Evolutionary conservation across 2,888 invertebrate species (phyloP).

Genomic region (Oxyteleia sp.): DNA sequence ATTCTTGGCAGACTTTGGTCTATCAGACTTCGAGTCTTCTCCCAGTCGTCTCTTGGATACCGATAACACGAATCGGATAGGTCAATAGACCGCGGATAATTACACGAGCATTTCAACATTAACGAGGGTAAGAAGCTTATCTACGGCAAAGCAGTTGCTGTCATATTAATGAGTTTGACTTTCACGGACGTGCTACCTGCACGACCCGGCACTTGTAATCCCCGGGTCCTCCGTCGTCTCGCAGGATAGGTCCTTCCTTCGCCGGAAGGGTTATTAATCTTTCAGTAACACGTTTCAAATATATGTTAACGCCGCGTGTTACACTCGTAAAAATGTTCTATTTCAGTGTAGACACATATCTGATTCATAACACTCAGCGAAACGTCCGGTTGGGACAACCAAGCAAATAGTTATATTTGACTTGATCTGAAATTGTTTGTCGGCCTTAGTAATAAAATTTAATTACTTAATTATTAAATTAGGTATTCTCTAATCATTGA

Average conservation of each 20-base stretch:
- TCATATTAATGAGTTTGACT: slow-evolving; percentile 72
- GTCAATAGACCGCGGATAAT: slow-evolving; percentile 66
- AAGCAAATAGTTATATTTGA: too few relatives aligned
- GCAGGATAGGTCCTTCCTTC: slow-evolving; percentile 26
- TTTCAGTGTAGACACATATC: background rate
- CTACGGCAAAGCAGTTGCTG: slow-evolving; percentile 59
- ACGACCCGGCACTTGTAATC: slow-evolving; percentile 33
- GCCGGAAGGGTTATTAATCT: slow-evolving; percentile 57
- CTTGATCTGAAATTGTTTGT: too few relatives aligned
- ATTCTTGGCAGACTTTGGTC: background rate
- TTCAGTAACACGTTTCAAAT: slow-evolving; percentile 50
- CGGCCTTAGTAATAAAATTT: too few relatives aligned
- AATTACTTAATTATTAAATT: too few relatives aligned
- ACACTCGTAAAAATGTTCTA: slow-evolving; percentile 26
- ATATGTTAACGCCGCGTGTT: slow-evolving; percentile 38
- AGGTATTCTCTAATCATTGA: too few relatives aligned
- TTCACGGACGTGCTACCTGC: slow-evolving; percentile 57
- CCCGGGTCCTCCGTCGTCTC: slow-evolving; percentile 16
- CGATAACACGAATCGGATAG: slow-evolving; percentile 46
- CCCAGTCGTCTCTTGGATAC: slow-evolving; percentile 25
- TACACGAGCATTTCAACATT: slow-evolving; percentile 65
- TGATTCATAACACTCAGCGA: too few relatives aligned
- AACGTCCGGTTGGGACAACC: too few relatives aligned
- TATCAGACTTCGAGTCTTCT: slow-evolving; percentile 40
- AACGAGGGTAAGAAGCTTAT: slow-evolving; percentile 70